phyloP scores from a whole-genome alignment of 1,140 invertebrate species.

The Scaptomyza graminum region DNA sequence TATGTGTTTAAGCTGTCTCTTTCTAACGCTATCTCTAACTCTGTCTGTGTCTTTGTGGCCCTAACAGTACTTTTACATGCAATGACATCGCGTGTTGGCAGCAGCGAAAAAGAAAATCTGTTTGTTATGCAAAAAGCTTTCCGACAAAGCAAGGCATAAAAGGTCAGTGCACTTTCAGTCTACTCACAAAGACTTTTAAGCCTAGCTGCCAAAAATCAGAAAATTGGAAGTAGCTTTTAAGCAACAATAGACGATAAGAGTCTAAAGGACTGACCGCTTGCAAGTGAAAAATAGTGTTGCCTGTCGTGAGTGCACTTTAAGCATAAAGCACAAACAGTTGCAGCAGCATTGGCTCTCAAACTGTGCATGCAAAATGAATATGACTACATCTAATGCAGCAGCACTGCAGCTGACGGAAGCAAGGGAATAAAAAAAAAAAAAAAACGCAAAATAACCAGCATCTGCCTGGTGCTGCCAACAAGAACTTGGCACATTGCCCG shows the following conservation, averaged over 20 bases:
- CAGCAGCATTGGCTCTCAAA: constrained; percentile 37
- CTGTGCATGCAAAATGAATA: constrained; percentile 30
- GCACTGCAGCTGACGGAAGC: constrained; percentile 37
- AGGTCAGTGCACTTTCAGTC: constrained; percentile 72
- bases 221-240: background rate
- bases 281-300: constrained; percentile 50
- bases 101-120: constrained; percentile 37
- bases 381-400: constrained; percentile 47
- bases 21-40: background rate
- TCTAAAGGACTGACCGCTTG: constrained; percentile 38
- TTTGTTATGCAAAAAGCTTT: constrained; percentile 79
- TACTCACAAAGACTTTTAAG: constrained; percentile 1
- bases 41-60: constrained; percentile 18
- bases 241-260: constrained; percentile 71
- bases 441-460: background rate
- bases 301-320: constrained; percentile 52
- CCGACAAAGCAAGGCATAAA: constrained; percentile 41
- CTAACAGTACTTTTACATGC: constrained; percentile 66
- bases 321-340: constrained; percentile 14
- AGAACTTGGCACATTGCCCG: constrained; percentile 43
- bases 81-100: constrained; percentile 65
- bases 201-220: constrained; percentile 9
- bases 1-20: constrained; percentile 17
- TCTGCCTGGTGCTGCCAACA: constrained; percentile 30
- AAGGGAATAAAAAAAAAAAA: constrained; percentile 11